Evolutionary conservation across 2,888 invertebrate species (phyloP), one percentile per base, ranked within the genome.

Genomic region (Cerastoderma edule): DNA sequence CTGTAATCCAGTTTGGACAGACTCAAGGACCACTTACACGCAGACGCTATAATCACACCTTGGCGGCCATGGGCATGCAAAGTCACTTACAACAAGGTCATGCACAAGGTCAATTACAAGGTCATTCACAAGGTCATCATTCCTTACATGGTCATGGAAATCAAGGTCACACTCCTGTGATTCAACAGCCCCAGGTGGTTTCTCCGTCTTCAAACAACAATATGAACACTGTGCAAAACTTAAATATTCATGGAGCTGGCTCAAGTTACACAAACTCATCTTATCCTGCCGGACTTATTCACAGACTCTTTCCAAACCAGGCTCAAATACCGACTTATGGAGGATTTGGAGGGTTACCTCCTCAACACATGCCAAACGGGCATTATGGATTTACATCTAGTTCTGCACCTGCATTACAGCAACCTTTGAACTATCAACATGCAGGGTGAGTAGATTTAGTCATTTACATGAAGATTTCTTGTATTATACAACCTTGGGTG

Each of bases 11-110:
- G 33, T 66, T 66, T 50, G 66, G 66, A 33, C 48, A 50, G 16
- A 13, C 46, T 13, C 66, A 70, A 66, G 75, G 75, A 28, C 75
- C 75, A 22, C n/a, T 76, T 1, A 76, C 75, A 3, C 70, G 75
- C 19, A 71, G 71, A 27, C 39, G 75, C 22, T 72, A 67, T 68
- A 60, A 60, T 60, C 39, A 35, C 39, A 39, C 39, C 5, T 13
- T 60, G 24, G 33, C 60, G 8, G 22, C 60, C 3, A 60, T 39
- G 32, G 39, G 35, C 6, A 39, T 60, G 27, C 60, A 60, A 39
- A 22, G 33, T n/a, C 33, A n/a, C n/a, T n/a, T n/a, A n/a, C 44
- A 19, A 73, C 83, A 46, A 32, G 16, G 22, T 71, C 68, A 10
- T 44, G 44, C 19, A 19, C 44, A 10, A 44, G 44, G 44, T n/a